Base-by-base conservation (phyloP, 2,888 invertebrate species). In the Euplagia quadripunctaria region DNA sequence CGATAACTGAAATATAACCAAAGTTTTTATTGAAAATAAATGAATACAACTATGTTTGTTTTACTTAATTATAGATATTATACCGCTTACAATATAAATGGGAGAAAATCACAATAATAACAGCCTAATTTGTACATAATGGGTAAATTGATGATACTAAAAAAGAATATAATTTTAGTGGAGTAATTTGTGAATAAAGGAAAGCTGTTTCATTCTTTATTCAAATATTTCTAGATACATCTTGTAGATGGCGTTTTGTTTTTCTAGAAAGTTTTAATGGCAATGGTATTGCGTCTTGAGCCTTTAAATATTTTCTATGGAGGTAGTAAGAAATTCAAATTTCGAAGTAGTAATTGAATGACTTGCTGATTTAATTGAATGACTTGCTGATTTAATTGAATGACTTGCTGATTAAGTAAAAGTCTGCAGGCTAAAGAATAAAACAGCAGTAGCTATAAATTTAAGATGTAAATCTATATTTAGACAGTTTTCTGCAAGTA, bases 401-500 rank as follows among this genome's bases (percentile, higher is more conserved):
- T 20, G 55, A 55, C n/a, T 55, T 20, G 31, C 31, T 31, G 31
- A 31, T 20, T 58, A 58, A 58, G 20, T 5, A 64, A 64, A 64
- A 8, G 14, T 46, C 5, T 7, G 64, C 9, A 65, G 49, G 64
- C 70, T 61, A 70, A 68, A 75, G 76, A 79, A 75, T 64, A 66
- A 67, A 64, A 74, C 52, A 65, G 66, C 42, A 49, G 20, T 63
- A 64, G 55, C 52, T 55, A 46, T 55, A 49, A 70, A 55, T 43
- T 63, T 41, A 64, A 58, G 16, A 11, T 66, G 42, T 55, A 20
- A 51, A 52, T 61, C 12, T 17, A 68, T 68, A 79, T 82, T 94
- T 93, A 94, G 65, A 85, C 87, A 52, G 86, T 87, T 79, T 96
- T 96, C 86, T 94, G 92, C 42, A 96, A 89, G 75, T 96, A 97